Conservation (phyloP, 2,888 invertebrate species). For the Cephus pygmeus region DNA sequence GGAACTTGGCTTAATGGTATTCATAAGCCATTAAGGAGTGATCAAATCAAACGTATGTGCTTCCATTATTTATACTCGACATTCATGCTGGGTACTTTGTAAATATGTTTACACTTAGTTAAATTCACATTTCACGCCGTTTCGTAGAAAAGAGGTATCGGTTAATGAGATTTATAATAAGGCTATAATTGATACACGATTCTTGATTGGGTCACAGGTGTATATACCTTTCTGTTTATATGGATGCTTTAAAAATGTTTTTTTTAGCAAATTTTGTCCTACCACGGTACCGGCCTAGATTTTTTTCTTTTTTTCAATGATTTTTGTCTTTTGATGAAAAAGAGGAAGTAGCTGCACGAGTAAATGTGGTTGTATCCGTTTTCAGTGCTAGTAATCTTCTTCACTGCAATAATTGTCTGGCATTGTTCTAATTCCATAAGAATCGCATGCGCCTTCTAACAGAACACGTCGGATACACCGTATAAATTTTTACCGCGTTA, state of each 20-base stretch:
- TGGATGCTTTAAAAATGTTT: neutral
- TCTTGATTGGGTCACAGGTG: neutral
- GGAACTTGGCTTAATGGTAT: neutral
- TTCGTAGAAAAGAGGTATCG: neutral
- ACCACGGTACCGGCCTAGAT: neutral
- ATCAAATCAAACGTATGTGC: neutral
- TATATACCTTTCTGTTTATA: neutral
- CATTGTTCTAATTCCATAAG: neutral
- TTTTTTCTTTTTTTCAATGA: neutral
- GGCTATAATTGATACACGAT: neutral
- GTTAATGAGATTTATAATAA: neutral
- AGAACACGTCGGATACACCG: neutral
- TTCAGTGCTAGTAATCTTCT: neutral
- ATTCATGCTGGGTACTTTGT: slow-evolving; percentile 37
- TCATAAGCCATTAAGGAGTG: neutral
- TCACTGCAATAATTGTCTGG: neutral
- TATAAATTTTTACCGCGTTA: neutral
- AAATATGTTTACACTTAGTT: slow-evolving; percentile 50
- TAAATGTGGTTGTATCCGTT: neutral
- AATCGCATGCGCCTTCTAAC: neutral
- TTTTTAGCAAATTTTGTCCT: neutral
- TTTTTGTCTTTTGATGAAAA: neutral
- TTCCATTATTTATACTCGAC: neutral
- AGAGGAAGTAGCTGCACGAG: neutral
- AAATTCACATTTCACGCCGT: slow-evolving; percentile 39